Evolutionary conservation across 1,140 invertebrate genomes (phyloP).

Genomic region (Drosophila nigrodunni): DNA sequence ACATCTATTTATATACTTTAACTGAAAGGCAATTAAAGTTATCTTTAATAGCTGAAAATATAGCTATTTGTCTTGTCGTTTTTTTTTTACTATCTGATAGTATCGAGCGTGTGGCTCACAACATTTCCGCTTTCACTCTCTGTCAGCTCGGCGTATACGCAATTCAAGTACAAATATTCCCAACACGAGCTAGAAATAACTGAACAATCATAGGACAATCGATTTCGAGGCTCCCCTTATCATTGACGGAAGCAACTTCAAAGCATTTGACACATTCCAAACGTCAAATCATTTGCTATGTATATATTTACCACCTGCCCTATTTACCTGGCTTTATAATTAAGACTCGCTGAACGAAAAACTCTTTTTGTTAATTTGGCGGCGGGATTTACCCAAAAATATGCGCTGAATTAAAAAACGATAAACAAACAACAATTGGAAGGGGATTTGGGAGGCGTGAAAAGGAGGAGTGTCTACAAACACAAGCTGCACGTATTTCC

Average conservation of each 20-base stretch:
- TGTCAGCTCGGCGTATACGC: constrained; percentile 32
- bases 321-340: not conserved
- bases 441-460: no score
- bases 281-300: constrained; percentile 12
- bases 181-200: constrained; percentile 11
- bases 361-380: constrained; percentile 22
- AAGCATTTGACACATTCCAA: constrained; percentile 36
- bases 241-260: constrained; percentile 30
- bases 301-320: not conserved
- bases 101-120: constrained; percentile 21
- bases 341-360: not conserved
- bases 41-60: constrained; percentile 7
- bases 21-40: constrained; percentile 4
- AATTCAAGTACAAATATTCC: not conserved
- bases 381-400: constrained; percentile 34
- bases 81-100: constrained; percentile 6
- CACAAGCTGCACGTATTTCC: constrained; percentile 66
- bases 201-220: constrained; percentile 6
- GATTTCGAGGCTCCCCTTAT: constrained; percentile 22
- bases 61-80: constrained; percentile 3
- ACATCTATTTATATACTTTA: not conserved
- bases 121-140: constrained; percentile 42
- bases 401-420: constrained; percentile 69
- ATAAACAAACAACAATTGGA: constrained; percentile 61
- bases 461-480: not conserved